phyloP scores from a whole-genome alignment of 30 jellyfish, hydroid and myxozoan species.

The Phacellophora camtschatica region DNA sequence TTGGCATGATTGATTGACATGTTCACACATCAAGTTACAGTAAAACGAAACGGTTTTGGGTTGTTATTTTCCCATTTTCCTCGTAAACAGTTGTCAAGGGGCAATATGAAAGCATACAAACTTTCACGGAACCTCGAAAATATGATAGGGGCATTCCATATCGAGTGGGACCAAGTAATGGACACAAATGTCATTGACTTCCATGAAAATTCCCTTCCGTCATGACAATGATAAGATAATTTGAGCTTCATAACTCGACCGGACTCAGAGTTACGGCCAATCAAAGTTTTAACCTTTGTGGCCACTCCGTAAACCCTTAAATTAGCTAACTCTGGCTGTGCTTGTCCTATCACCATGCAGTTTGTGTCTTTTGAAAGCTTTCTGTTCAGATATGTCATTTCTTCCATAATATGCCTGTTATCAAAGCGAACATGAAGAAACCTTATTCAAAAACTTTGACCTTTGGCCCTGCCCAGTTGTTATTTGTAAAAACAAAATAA shows the following conservation, averaged over 20 bases:
- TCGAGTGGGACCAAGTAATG: constrained; percentile 42
- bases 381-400: neutral
- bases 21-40: too few relatives aligned
- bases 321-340: neutral
- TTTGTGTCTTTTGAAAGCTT: neutral
- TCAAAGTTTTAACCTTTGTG: neutral
- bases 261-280: neutral
- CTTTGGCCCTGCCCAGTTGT: constrained; percentile 24
- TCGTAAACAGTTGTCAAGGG: too few relatives aligned
- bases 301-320: neutral
- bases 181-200: constrained; percentile 40
- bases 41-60: too few relatives aligned
- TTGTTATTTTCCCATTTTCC: too few relatives aligned
- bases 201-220: neutral
- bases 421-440: neutral
- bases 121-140: too few relatives aligned
- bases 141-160: constrained; percentile 34
- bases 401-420: neutral
- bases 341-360: neutral
- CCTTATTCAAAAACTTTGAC: neutral
- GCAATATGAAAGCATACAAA: too few relatives aligned
- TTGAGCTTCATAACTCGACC: neutral
- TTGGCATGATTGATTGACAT: too few relatives aligned
- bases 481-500: neutral
- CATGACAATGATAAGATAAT: neutral